phyloP scores from a whole-genome alignment of 2,113 vertebrate species.

The Tonatia bakeri region DNA sequence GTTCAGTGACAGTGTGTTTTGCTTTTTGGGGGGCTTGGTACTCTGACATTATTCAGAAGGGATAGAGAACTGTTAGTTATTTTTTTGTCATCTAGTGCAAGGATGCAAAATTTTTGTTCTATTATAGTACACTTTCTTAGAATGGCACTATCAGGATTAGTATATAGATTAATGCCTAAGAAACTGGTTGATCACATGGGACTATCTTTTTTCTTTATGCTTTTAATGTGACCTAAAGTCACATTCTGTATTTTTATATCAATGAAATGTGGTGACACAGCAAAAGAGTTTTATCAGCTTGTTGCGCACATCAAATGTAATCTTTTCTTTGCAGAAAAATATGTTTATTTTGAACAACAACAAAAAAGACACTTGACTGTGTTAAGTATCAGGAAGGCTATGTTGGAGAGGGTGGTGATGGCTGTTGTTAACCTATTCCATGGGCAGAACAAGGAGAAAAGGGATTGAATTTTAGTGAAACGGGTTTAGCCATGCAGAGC shows the following conservation, averaged over 20 bases:
- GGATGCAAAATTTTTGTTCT: slow-evolving; percentile 22
- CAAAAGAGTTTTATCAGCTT: slow-evolving; percentile 41
- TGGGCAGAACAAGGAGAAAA: slow-evolving; percentile 22
- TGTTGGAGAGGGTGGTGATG: not conserved
- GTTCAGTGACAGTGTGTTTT: slow-evolving; percentile 55
- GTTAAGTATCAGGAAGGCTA: slow-evolving; percentile 23
- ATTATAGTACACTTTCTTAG: slow-evolving; percentile 37
- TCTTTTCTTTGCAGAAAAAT: slow-evolving; percentile 43
- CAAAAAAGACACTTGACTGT: slow-evolving; percentile 24
- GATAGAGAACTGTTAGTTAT: slow-evolving; percentile 44
- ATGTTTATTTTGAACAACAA: slow-evolving; percentile 52
- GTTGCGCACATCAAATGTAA: slow-evolving; percentile 29
- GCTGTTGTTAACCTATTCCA: slow-evolving; percentile 9
- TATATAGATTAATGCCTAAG: slow-evolving; percentile 29
- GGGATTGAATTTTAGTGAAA: slow-evolving; percentile 35
- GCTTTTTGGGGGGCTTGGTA: slow-evolving; percentile 28
- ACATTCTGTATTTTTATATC: slow-evolving; percentile 57
- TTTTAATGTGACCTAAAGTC: slow-evolving; percentile 44
- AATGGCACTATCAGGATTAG: slow-evolving; percentile 23
- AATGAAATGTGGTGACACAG: slow-evolving; percentile 60
- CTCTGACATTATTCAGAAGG: slow-evolving; percentile 46
- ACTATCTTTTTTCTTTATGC: slow-evolving; percentile 47
- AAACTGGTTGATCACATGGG: slow-evolving; percentile 26
- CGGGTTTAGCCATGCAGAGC: not conserved
- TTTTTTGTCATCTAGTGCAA: not conserved